These are phyloP conservation scores for Tipula helvola DNA, from an alignment of 2,888 invertebrate genomes.

Conservation along the genomic window DNA sequence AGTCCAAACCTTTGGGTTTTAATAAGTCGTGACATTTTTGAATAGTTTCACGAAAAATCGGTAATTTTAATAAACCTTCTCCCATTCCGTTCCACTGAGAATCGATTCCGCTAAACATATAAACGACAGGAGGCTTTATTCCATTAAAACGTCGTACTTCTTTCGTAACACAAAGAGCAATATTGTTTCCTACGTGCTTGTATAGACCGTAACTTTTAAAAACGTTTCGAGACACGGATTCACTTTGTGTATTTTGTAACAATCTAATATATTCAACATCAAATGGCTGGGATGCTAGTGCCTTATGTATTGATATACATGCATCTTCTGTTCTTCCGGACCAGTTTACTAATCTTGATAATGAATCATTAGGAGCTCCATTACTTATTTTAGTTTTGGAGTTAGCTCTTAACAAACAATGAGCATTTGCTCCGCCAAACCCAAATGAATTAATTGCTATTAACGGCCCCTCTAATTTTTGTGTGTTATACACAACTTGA, in stretches of 20 bases:
- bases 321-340: conserved; percentile 49
- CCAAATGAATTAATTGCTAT: conserved; percentile 40
- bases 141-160: conserved; percentile 49
- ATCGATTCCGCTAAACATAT: conserved; percentile 45
- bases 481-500: conserved; percentile 60
- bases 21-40: too few species aligned
- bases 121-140: conserved; percentile 63
- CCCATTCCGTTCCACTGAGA: too few species aligned
- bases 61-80: too few species aligned
- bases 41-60: too few species aligned
- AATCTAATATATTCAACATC: conserved; percentile 50
- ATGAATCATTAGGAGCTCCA: conserved; percentile 43
- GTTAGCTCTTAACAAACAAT: conserved; percentile 25
- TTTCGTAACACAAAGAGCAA: conserved; percentile 36
- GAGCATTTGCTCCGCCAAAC: conserved; percentile 79
- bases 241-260: conserved; percentile 45
- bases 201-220: conserved; percentile 62
- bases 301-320: conserved; percentile 49
- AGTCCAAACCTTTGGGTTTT: too few species aligned
- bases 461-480: conserved; percentile 57
- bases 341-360: too few species aligned
- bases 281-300: conserved; percentile 27
- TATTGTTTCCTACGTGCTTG: conserved; percentile 19
- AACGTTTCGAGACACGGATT: conserved; percentile 49
- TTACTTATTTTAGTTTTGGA: conserved; percentile 37